phyloP scores from a whole-genome alignment of 2,797 vertebrate genomes.

The Microctenopoma steveboyesi region DNA sequence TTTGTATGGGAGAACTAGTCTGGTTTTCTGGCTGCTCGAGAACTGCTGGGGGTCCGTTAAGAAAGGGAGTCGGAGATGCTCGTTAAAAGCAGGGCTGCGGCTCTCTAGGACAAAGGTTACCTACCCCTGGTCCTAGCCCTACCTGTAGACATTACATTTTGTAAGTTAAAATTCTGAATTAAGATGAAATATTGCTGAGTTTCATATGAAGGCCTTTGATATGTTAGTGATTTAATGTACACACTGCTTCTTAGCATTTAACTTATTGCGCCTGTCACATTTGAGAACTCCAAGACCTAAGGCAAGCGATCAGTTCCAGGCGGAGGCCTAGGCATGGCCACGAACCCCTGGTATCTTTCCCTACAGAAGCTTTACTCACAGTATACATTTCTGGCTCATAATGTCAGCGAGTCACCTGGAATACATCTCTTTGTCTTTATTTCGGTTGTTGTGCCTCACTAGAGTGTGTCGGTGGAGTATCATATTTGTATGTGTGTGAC shows the following conservation, averaged over 20 bases:
- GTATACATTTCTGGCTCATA: slow-evolving; percentile 73
- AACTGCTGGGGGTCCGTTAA: too few species aligned
- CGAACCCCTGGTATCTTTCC: slow-evolving; percentile 48
- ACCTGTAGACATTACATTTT: too few species aligned
- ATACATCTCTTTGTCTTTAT: slow-evolving; percentile 59
- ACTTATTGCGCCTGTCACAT: slow-evolving; percentile 54
- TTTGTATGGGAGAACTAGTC: too few species aligned
- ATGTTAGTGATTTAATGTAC: slow-evolving; percentile 45
- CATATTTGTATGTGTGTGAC: background rate
- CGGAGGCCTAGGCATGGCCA: slow-evolving; percentile 54
- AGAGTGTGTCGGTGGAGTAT: slow-evolving; percentile 25
- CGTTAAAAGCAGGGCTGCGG: too few species aligned
- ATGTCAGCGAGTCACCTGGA: slow-evolving; percentile 57
- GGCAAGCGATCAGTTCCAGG: slow-evolving; percentile 55
- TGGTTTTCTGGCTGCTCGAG: too few species aligned
- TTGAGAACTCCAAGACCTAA: slow-evolving; percentile 42
- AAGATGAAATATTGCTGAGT: background rate
- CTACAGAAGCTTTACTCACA: slow-evolving; percentile 54
- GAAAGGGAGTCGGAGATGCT: too few species aligned
- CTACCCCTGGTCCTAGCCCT: too few species aligned
- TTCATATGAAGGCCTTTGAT: slow-evolving; percentile 46
- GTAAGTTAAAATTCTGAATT: too few species aligned
- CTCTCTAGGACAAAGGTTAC: too few species aligned
- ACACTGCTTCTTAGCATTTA: slow-evolving; percentile 48
- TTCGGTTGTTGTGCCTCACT: slow-evolving; percentile 57